These are phyloP conservation scores for Fopius arisanus DNA, from an alignment of 1,140 invertebrate species.

Conservation along the genomic window DNA sequence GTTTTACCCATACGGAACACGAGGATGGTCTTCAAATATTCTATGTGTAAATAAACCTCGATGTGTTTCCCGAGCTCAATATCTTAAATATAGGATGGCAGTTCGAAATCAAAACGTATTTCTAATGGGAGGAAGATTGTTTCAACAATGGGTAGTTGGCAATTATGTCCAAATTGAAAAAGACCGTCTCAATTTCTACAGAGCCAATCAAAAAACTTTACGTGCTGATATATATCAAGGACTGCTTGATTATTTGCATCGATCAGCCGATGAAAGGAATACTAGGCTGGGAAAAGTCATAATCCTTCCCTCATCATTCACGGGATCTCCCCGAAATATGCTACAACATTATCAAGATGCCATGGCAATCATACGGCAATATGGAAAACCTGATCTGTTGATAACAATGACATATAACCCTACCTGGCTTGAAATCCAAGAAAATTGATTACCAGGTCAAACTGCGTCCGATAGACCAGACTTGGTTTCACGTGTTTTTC, in stretches of 20 bases:
- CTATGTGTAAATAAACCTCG: background rate
- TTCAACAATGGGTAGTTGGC: background rate
- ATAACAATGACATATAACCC: background rate
- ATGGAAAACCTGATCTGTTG: too few relatives aligned
- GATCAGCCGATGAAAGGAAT: background rate
- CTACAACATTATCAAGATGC: too few relatives aligned
- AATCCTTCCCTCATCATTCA: background rate
- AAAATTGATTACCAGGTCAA: background rate
- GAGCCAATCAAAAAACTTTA: background rate
- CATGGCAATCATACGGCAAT: too few relatives aligned
- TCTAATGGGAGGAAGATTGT: too few relatives aligned
- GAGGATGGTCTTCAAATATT: background rate
- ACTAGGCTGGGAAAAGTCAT: background rate
- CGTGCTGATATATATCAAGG: constrained; percentile 1
- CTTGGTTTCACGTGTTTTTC: background rate
- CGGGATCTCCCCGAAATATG: too few relatives aligned
- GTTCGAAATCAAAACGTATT: background rate
- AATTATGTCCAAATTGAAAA: background rate
- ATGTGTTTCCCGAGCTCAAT: background rate
- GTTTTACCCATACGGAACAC: constrained; percentile 12
- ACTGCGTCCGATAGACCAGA: background rate
- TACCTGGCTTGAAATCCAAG: background rate
- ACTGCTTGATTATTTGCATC: background rate
- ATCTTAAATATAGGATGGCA: constrained; percentile 5
- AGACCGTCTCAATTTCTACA: background rate